Evolutionary conservation across 2,113 vertebrate species (phyloP).

Genomic region (Columba janthina): DNA sequence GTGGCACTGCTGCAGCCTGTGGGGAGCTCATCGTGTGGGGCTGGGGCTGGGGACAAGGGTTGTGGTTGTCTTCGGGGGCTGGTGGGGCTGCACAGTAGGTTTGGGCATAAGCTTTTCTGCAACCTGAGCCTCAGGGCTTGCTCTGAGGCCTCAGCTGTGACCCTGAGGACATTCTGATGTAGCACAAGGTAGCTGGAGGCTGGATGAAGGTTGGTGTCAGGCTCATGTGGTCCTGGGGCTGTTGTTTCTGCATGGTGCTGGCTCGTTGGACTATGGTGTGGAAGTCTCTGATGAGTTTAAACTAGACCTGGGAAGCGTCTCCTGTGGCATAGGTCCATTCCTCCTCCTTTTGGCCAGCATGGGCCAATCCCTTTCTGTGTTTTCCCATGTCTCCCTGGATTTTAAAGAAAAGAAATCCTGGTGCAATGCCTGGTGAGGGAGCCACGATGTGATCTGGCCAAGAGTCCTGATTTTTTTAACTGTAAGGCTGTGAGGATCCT

Average conservation of each 20-base stretch:
- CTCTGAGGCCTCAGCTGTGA: background rate
- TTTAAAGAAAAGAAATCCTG: background rate
- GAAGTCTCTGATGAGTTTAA: background rate
- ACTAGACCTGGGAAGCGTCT: background rate
- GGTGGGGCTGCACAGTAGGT: background rate
- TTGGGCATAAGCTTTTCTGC: background rate
- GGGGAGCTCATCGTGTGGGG: background rate
- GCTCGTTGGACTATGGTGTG: background rate
- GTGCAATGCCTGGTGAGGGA: background rate
- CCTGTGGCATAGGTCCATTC: rapidly evolving
- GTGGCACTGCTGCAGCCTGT: background rate
- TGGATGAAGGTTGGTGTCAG: background rate
- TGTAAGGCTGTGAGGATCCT: background rate
- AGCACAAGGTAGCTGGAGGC: background rate
- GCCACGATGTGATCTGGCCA: background rate
- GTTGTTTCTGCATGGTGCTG: background rate
- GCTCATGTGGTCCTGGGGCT: background rate
- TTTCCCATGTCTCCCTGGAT: background rate
- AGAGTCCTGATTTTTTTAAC: background rate
- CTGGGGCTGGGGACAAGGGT: background rate
- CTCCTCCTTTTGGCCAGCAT: background rate
- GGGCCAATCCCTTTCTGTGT: background rate
- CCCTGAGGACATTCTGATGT: background rate
- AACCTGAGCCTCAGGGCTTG: background rate
- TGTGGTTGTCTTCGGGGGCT: background rate